Conservation (phyloP, 2,113 vertebrate species). For the Sinocyclocheilus anophthalmus region DNA sequence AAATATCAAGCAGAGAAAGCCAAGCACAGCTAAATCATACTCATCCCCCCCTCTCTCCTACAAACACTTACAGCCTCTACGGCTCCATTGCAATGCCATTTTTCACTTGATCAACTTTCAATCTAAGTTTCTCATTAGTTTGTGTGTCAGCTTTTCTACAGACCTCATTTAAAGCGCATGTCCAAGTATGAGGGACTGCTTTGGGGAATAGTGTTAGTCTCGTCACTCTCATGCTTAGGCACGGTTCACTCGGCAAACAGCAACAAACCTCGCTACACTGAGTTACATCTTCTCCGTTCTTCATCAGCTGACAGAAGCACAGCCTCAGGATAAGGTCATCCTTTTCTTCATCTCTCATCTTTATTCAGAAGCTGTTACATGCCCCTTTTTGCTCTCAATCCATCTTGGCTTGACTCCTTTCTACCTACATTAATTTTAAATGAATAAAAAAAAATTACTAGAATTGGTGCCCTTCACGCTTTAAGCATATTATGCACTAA, state of each 20-base stretch:
- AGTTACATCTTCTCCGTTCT: constrained; percentile 19
- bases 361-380: constrained; percentile 1
- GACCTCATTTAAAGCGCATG: constrained; percentile 33
- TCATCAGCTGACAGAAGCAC: constrained; percentile 10
- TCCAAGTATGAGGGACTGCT: constrained; percentile 10
- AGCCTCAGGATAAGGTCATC: constrained; percentile 32
- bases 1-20: constrained; percentile 1
- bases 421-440: background rate
- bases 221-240: background rate
- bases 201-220: constrained; percentile 33
- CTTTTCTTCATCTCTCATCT: constrained; percentile 7
- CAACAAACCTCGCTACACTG: constrained; percentile 16
- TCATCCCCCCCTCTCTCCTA: background rate
- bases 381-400: constrained; percentile 10
- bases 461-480: background rate
- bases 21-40: background rate
- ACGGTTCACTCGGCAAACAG: constrained; percentile 1
- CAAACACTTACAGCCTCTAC: background rate
- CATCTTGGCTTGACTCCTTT: constrained; percentile 1
- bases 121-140: constrained; percentile 20
- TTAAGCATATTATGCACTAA: background rate
- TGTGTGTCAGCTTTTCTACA: constrained; percentile 11
- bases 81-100: constrained; percentile 15
- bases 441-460: no score
- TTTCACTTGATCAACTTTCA: constrained; percentile 6